Base-by-base conservation (phyloP, 2,113 vertebrate genomes). In the Psammodynastes pulverulentus region DNA sequence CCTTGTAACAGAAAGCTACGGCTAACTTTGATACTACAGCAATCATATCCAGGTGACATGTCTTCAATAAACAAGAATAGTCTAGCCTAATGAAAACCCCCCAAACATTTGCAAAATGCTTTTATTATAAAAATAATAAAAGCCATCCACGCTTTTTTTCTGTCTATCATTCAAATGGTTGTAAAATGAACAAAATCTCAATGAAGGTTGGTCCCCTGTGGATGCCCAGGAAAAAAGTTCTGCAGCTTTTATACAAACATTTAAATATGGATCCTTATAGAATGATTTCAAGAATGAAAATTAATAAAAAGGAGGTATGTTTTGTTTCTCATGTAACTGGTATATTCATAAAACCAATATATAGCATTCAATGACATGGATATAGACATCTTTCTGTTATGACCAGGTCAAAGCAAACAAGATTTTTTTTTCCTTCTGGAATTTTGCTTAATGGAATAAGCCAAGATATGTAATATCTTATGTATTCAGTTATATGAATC, bases 401-500 rank as follows among this genome's bases (percentile, higher is more conserved):
- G 62, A 79, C 0, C 39, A 17, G 94, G 95, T 12, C 23, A 26
- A 95, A 0, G 93, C 95, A 95, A 94, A 91, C 39, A 95, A 72
- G 92, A 43, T 90, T 84, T 67, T 90, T 94, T 52, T 13, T 15
- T 1, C 39, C 54, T 93, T 89, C 4, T 34, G 90, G 89, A 93
- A 0, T 43, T 58, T 53, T 91, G 95, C 93, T 92, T 93, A 93
- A 90, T 91, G 79, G 58, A 45, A 54, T 43, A 90, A 96, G 62
- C 24, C 94, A 79, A 84, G 0, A 17, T 90, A 90, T 88, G 96
- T 96, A 96, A 93, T 91, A 92, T 93, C 90, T 92, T 29, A 51
- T 90, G 46, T 48, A 23, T 45, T 79, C 87, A 43, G 53, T 87
- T 87, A 88, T 17, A 45, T 29, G 9, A 39, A 43, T 56, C 43